phyloP scores from a whole-genome alignment of 2,113 vertebrate genomes.

The Leucopsar rothschildi region DNA sequence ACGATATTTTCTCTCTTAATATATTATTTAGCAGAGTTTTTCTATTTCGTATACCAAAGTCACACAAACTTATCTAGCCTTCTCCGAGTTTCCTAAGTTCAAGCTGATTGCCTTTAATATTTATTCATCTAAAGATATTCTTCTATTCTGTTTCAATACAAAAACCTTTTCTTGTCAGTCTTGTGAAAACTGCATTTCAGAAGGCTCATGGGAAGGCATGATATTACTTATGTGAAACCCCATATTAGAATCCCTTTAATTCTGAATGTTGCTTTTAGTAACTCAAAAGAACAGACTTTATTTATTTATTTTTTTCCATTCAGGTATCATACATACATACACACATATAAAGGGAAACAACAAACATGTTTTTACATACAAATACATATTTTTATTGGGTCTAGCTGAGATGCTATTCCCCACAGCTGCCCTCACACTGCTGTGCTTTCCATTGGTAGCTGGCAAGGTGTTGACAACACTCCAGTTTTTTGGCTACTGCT shows the following conservation, averaged over 20 bases:
- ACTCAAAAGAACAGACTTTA: background rate
- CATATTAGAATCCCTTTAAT: background rate
- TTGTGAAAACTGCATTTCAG: background rate
- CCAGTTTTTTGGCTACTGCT: background rate
- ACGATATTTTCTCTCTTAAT: background rate
- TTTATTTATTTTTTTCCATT: background rate
- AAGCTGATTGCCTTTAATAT: background rate
- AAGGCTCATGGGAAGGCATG: background rate
- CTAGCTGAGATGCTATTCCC: background rate
- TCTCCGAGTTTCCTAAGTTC: background rate
- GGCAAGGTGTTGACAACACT: background rate
- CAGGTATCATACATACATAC: too few species aligned
- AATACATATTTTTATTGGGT: accelerated
- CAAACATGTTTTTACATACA: background rate
- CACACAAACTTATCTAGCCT: background rate
- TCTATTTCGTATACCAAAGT: background rate
- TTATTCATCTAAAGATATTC: background rate
- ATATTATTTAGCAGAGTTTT: background rate
- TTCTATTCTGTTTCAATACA: background rate
- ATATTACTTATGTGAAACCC: background rate
- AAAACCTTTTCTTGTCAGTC: background rate
- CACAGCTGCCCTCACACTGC: background rate
- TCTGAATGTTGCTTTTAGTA: background rate
- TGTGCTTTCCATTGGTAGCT: background rate
- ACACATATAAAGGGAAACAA: accelerated